Percentiles rank a stretch among this genome's conserved stretches.
Evolutionary conservation across 2,888 invertebrate species (phyloP).

Genomic region (Conus canariensis): DNA sequence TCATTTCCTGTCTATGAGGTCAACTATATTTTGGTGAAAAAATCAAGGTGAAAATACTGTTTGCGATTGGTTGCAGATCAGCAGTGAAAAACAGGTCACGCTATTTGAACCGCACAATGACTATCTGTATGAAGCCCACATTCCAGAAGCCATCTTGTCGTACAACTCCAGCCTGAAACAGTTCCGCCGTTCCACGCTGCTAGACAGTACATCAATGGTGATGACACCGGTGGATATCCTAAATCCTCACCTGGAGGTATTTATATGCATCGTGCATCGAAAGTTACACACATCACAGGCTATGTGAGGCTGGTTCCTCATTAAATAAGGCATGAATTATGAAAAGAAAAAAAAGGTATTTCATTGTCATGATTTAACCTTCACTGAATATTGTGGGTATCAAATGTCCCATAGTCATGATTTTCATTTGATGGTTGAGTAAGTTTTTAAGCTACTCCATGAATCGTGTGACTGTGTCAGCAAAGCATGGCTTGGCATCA

Average conservation of each 20-base stretch:
- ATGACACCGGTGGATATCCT: slow-evolving; percentile 76
- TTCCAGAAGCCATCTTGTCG: slow-evolving; percentile 71
- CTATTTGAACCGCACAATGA: slow-evolving; percentile 75
- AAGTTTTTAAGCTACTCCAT: no score
- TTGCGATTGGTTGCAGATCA: slow-evolving; percentile 61
- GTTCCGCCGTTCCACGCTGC: slow-evolving; percentile 66
- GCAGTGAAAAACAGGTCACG: slow-evolving; percentile 73
- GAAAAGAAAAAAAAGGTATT: not conserved
- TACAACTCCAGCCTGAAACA: slow-evolving; percentile 58
- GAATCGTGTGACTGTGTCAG: no score
- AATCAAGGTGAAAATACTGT: no score
- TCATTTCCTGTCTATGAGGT: no score
- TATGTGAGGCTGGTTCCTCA: no score
- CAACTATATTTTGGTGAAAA: no score
- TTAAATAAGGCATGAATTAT: not conserved
- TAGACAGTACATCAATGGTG: slow-evolving; percentile 76
- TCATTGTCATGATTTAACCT: not conserved
- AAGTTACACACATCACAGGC: not conserved
- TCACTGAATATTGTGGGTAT: not conserved
- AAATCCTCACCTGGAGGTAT: slow-evolving; percentile 71
- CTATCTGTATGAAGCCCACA: slow-evolving; percentile 74
- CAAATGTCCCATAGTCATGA: no score
- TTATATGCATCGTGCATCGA: not conserved
- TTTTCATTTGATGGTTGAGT: no score
- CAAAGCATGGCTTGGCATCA: no score